Conservation (phyloP, 2,113 vertebrate genomes). For the Gallinago media region DNA sequence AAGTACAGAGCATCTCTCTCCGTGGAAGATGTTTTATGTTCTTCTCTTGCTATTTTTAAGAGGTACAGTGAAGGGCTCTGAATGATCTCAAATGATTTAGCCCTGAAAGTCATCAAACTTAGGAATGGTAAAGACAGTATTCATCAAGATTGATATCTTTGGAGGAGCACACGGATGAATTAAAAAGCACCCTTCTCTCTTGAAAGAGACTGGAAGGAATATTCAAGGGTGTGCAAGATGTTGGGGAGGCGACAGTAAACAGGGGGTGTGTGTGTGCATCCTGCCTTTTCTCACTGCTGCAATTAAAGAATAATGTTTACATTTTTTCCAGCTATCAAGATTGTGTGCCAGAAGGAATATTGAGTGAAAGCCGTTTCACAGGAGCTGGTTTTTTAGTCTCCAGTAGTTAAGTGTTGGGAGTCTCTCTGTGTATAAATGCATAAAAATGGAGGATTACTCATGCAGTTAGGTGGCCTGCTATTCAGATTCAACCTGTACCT, state of each 20-base stretch:
- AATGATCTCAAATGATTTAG: background rate
- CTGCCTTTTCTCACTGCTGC: background rate
- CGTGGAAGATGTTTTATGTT: background rate
- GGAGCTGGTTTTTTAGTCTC: background rate
- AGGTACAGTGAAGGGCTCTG: background rate
- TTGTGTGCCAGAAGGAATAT: background rate
- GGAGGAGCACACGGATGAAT: background rate
- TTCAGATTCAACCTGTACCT: background rate
- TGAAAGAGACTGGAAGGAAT: background rate
- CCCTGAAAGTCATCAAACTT: background rate
- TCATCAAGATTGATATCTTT: background rate
- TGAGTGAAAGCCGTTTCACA: background rate
- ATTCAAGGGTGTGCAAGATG: background rate
- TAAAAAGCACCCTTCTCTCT: background rate
- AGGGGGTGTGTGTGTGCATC: background rate
- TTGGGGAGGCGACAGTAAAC: background rate
- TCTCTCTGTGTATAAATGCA: background rate
- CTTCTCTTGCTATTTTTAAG: background rate
- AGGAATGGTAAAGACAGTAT: background rate
- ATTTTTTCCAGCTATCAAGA: background rate
- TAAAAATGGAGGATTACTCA: constrained; percentile 18
- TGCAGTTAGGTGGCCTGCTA: background rate
- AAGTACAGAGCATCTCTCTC: background rate
- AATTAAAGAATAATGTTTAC: background rate
- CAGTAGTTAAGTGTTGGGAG: background rate